A percentile compares a stretch with the other conserved stretches of the same genome.
These are phyloP conservation scores for Drosophila mettleri DNA, from an alignment of 2,888 invertebrate species.

Conservation along the genomic window DNA sequence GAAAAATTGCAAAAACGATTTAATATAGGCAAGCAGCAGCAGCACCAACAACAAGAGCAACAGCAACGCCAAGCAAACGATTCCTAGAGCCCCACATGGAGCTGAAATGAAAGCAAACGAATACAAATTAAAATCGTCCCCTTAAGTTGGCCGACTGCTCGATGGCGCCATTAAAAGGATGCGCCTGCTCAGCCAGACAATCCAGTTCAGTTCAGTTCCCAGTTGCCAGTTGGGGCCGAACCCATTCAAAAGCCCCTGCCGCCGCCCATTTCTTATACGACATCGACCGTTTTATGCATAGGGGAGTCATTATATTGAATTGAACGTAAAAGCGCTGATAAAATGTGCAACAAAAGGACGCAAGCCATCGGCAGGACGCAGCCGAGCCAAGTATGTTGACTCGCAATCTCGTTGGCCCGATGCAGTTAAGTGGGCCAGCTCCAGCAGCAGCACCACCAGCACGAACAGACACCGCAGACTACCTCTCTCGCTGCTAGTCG, in stretches of 20 bases:
- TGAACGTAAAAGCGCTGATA: conserved; percentile 79
- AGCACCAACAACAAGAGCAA: conserved; percentile 21
- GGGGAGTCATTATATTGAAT: conserved; percentile 82
- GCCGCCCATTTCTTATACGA: conserved; percentile 27
- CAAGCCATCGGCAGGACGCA: conserved; percentile 23
- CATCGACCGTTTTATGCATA: conserved; percentile 71
- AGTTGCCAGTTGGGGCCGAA: conserved; percentile 6
- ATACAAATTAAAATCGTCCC: conserved; percentile 83
- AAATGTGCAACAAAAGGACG: conserved; percentile 79
- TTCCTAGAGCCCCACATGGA: conserved; percentile 30
- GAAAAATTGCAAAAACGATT: conserved; percentile 75
- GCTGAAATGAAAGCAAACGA: conserved; percentile 81
- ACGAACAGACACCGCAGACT: conserved; percentile 30
- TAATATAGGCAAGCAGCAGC: conserved; percentile 63
- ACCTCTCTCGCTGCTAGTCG: conserved; percentile 61
- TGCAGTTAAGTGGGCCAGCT: conserved; percentile 52
- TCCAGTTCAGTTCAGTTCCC: conserved; percentile 36
- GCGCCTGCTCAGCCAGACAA: conserved; percentile 52
- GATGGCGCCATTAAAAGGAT: conserved; percentile 74
- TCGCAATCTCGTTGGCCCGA: conserved; percentile 49
- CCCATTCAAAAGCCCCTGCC: conserved; percentile 28
- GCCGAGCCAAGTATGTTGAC: conserved; percentile 67
- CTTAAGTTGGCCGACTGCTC: conserved; percentile 62
- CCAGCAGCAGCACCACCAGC: conserved; percentile 2
- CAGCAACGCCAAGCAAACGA: conserved; percentile 37